Evolutionary conservation across 2,113 vertebrate species (phyloP).

Genomic region (Desmodus rotundus): DNA sequence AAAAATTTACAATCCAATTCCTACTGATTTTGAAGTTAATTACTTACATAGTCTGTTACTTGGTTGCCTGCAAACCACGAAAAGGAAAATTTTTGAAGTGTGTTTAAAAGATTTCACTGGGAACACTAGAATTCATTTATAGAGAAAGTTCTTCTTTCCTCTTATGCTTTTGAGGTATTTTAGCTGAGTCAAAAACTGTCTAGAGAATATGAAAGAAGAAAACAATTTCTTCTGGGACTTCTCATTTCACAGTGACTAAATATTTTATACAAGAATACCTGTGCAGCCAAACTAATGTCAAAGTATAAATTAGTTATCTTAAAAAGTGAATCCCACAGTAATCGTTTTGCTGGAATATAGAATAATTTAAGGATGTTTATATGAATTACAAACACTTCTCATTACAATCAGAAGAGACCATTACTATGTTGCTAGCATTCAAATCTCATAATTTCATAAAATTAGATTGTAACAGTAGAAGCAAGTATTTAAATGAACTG

Average conservation of each 20-base stretch:
- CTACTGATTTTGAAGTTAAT: background rate
- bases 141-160: conserved; percentile 26
- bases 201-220: background rate
- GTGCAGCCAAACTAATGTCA: background rate
- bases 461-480: conserved; percentile 10
- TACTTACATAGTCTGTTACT: background rate
- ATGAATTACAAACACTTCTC: conserved; percentile 1
- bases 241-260: conserved; percentile 23
- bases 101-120: background rate
- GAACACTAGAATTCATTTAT: conserved; percentile 8
- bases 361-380: conserved; percentile 18
- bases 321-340: conserved; percentile 5
- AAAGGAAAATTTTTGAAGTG: background rate
- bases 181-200: background rate
- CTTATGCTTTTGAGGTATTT: conserved; percentile 31
- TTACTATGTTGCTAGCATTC: background rate
- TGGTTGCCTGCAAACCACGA: background rate
- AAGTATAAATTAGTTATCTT: conserved; percentile 40
- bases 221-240: conserved; percentile 8
- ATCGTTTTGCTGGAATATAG: background rate
- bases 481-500: background rate
- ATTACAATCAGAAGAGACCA: background rate
- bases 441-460: conserved; percentile 17
- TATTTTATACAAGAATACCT: conserved; percentile 45
- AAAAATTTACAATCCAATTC: background rate